Evolutionary conservation across 1,140 invertebrate genomes (phyloP).

Genomic region (Meteorus sp.): DNA sequence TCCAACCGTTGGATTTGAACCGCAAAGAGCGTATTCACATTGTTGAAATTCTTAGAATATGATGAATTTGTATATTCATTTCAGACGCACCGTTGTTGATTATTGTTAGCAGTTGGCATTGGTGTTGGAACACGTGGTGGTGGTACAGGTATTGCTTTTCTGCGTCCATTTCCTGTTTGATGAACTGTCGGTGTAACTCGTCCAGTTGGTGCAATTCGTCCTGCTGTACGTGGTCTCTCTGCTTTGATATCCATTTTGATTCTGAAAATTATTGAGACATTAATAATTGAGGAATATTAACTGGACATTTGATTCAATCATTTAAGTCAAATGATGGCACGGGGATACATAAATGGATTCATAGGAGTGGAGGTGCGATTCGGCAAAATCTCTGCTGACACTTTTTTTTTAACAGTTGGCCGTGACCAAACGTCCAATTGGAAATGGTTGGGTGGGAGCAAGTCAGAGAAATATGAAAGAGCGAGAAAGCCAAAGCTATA

Average conservation of each 20-base stretch:
- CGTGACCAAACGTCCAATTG: neutral
- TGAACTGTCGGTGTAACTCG: constrained; percentile 51
- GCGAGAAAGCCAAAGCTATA: constrained; percentile 17
- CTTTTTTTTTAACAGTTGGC: neutral
- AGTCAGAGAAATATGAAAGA: neutral
- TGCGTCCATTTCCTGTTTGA: constrained; percentile 47
- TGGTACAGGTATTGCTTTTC: constrained; percentile 55
- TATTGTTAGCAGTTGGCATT: constrained; percentile 52
- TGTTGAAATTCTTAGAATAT: neutral
- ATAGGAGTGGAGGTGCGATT: no score
- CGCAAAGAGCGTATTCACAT: neutral
- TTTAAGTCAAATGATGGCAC: no score
- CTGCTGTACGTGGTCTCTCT: constrained; percentile 51
- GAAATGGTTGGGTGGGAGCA: neutral
- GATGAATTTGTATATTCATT: neutral
- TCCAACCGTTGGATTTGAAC: no score
- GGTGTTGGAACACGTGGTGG: constrained; percentile 55
- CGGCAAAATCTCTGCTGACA: no score
- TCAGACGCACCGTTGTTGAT: constrained; percentile 47
- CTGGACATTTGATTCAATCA: neutral
- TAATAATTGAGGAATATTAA: neutral
- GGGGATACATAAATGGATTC: no score
- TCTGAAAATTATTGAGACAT: constrained; percentile 36
- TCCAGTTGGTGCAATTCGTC: constrained; percentile 51
- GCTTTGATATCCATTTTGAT: constrained; percentile 50